These are phyloP conservation scores for Micrasema longulum DNA, from an alignment of 1,140 invertebrate genomes.

Conservation along the genomic window DNA sequence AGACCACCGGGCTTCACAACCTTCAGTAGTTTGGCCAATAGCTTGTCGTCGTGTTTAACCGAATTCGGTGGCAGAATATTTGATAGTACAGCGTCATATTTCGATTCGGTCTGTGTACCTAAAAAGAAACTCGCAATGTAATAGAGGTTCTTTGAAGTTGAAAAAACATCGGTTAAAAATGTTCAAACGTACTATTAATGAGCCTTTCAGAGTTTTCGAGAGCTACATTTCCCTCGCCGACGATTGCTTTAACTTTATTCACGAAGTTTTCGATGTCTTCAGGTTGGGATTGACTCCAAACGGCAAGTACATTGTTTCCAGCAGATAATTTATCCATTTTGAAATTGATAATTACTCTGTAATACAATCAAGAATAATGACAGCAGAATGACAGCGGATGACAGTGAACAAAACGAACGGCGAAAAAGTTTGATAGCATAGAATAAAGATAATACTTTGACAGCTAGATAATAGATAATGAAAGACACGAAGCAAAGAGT, in stretches of 20 bases:
- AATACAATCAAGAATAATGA: too few relatives aligned
- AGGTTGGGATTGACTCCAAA: conserved; percentile 61
- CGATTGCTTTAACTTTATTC: conserved; percentile 58
- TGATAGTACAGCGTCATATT: conserved; percentile 71
- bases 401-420: too few relatives aligned
- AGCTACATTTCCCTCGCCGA: conserved; percentile 58
- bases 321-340: conserved; percentile 62
- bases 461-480: too few relatives aligned
- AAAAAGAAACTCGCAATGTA: conserved; percentile 46
- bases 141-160: too few relatives aligned
- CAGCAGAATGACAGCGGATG: too few relatives aligned
- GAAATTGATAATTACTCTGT: too few relatives aligned
- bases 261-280: conserved; percentile 60
- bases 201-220: conserved; percentile 66
- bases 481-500: too few relatives aligned
- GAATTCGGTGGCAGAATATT: conserved; percentile 64
- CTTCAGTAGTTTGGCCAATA: conserved; percentile 69
- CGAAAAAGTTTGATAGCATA: too few relatives aligned
- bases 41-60: conserved; percentile 63
- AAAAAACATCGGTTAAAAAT: too few relatives aligned
- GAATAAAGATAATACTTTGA: too few relatives aligned
- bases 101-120: conserved; percentile 69
- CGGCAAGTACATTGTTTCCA: conserved; percentile 60
- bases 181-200: conserved; percentile 58
- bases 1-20: conserved; percentile 72